These are phyloP conservation scores for Paradoxurus hermaphroditus DNA, from an alignment of 2,113 vertebrate species.

Conservation along the genomic window DNA sequence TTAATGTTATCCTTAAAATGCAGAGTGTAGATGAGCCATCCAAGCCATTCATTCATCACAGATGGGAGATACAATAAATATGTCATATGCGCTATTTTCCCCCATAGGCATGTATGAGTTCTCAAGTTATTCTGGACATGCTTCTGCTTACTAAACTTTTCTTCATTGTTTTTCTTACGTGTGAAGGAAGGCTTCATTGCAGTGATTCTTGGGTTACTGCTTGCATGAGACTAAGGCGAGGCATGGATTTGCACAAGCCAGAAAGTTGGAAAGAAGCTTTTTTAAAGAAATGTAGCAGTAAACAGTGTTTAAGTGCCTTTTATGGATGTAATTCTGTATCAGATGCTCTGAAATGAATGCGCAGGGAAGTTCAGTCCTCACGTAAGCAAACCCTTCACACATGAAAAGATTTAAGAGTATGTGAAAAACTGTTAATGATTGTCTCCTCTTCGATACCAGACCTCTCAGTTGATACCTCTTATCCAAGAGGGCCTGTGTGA, in stretches of 20 bases:
- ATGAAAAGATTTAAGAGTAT: slow-evolving; percentile 5
- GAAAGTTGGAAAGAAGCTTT: slow-evolving; percentile 1
- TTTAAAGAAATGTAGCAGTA: neutral
- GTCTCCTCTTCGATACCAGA: slow-evolving; percentile 14
- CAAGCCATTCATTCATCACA: neutral
- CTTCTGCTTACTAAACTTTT: slow-evolving; percentile 45
- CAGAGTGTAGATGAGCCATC: neutral
- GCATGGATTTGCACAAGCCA: neutral
- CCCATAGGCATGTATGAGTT: neutral
- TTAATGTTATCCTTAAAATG: slow-evolving; percentile 38
- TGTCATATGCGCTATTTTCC: neutral
- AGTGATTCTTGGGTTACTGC: neutral
- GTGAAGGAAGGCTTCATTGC: neutral
- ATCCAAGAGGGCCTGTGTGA: neutral
- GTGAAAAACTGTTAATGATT: slow-evolving; percentile 8
- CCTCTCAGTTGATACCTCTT: neutral
- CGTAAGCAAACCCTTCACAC: slow-evolving; percentile 8
- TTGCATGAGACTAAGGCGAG: slow-evolving; percentile 5
- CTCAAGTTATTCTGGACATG: slow-evolving; percentile 30
- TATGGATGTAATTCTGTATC: neutral
- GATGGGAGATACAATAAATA: neutral
- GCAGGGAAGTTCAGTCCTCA: neutral
- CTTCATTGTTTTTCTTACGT: slow-evolving; percentile 35
- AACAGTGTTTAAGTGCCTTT: slow-evolving; percentile 31
- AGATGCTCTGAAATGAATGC: slow-evolving; percentile 21